Conservation (phyloP, 2,113 vertebrate genomes). For the Lagopus leucura region DNA sequence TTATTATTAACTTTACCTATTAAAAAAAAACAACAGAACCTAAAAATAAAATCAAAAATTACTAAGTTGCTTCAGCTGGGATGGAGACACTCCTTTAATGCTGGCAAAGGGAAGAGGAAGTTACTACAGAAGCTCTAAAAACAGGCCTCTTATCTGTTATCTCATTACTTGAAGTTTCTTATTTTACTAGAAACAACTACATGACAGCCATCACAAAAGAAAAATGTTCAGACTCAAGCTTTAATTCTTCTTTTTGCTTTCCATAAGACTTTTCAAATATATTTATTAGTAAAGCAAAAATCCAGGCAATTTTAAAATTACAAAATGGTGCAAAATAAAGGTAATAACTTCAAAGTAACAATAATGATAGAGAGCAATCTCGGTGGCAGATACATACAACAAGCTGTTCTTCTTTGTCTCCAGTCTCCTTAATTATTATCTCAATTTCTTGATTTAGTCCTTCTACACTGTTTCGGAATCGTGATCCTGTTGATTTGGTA, state of each 20-base stretch:
- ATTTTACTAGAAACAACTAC: background rate
- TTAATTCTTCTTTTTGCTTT: background rate
- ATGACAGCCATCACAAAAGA: background rate
- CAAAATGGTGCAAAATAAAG: background rate
- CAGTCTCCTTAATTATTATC: constrained; percentile 96
- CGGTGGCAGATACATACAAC: constrained; percentile 83
- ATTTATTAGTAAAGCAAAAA: background rate
- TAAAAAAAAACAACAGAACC: background rate
- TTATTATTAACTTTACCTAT: background rate
- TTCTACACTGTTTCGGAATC: constrained; percentile 97
- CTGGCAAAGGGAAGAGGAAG: background rate
- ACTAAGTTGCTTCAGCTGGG: background rate
- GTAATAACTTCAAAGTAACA: background rate
- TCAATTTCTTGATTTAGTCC: constrained; percentile 99
- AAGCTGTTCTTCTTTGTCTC: constrained; percentile 94
- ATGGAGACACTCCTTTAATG: background rate
- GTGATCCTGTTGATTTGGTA: constrained; percentile 91
- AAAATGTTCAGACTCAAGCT: background rate
- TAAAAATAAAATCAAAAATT: background rate
- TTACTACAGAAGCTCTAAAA: background rate
- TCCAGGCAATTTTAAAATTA: background rate
- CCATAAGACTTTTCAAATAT: background rate
- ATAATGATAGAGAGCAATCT: background rate
- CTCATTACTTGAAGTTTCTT: background rate
- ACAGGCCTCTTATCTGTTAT: background rate